Base-by-base conservation (phyloP, 2,888 invertebrate species). In the Apeira syringaria region DNA sequence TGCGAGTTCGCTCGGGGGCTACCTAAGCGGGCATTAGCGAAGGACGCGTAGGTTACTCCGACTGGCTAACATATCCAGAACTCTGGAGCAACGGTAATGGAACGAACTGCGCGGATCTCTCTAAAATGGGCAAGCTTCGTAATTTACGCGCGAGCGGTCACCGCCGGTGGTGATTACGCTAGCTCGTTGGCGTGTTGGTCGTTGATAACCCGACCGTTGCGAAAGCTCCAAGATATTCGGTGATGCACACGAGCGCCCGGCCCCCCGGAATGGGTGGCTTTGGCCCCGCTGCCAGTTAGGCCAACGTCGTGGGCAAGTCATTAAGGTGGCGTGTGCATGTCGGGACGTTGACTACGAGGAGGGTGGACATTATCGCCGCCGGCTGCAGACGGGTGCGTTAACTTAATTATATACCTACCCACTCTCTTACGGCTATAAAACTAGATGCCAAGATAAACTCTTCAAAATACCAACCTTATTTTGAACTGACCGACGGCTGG, bases 141-240 rank as follows among this genome's bases (percentile, higher is more conserved):
- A 83, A 84, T 85, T 84, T 84, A 85, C 84, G 85, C 86, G 86
- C 80, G 86, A 83, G 75, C 82, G 84, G 85, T 79, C 83, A 80
- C 81, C 80, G 80, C 71, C 71, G 69, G 64, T 74, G 78, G 81
- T 84, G 84, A 84, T 85, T 85, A 84, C 81, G 73, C 72, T 73
- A 77, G 75, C 74, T 75, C 70, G 75, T 75, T 79, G 80, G 75
- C 76, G 68, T 72, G 70, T 73, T 76, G 79, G 74, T 65, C 72
- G 74, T 68, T 73, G 78, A 74, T 80, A 81, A 82, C 80, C 79
- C 74, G 56, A 57, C 73, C 65, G 60, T 61, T 59, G 68, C 64
- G 66, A 68, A 61, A 68, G 66, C 62, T 68, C 59, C 53, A 58
- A 57, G 59, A 52, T 59, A 56, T 59, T 49, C 44, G 43, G 51